Evolutionary conservation across 2,888 invertebrate species (phyloP).

Genomic region (Ectropis crepuscularia): DNA sequence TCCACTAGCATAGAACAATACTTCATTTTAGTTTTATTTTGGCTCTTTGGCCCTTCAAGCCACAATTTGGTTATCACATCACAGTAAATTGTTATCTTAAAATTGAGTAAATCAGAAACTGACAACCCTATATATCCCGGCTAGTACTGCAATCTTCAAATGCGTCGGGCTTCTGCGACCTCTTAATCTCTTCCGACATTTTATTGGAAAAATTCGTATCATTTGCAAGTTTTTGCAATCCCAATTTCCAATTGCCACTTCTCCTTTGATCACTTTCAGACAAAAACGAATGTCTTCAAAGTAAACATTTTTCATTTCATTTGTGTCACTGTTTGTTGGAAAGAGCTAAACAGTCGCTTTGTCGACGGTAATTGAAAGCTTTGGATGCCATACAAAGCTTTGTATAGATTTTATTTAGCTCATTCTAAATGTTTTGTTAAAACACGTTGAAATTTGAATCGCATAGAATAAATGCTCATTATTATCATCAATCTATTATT

Average conservation of each 20-base stretch:
- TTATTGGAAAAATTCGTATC: constrained; percentile 58
- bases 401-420: constrained; percentile 10
- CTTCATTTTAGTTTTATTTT: too few species aligned
- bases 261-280: constrained; percentile 24
- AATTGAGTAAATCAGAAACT: constrained; percentile 4
- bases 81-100: too few species aligned
- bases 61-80: too few species aligned
- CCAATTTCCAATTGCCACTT: constrained; percentile 48
- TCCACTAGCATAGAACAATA: too few species aligned
- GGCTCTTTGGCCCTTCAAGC: too few species aligned
- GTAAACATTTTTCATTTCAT: constrained; percentile 34
- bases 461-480: background rate
- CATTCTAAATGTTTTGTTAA: constrained; percentile 8
- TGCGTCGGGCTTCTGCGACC: constrained; percentile 60
- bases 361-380: constrained; percentile 24
- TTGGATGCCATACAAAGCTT: constrained; percentile 18
- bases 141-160: constrained; percentile 66
- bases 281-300: constrained; percentile 26
- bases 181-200: constrained; percentile 54
- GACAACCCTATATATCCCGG: constrained; percentile 56
- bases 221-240: constrained; percentile 58
- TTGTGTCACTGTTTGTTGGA: constrained; percentile 28
- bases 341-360: constrained; percentile 28
- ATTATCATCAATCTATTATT: background rate
- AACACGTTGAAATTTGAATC: constrained; percentile 7